Base-by-base conservation (phyloP, 2,888 invertebrate species). In the Laothoe populi region DNA sequence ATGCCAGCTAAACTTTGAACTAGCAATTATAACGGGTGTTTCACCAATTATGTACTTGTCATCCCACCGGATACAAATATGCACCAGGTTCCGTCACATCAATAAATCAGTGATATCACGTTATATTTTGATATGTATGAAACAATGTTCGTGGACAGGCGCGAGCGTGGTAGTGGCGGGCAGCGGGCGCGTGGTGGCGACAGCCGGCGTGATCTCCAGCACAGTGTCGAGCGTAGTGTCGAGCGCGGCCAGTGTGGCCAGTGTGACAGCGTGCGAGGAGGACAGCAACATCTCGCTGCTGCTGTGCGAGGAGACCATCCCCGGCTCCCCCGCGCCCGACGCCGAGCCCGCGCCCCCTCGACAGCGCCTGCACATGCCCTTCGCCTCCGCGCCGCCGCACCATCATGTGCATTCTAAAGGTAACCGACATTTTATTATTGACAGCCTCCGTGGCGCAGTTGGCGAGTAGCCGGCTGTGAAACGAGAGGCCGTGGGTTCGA, bases 231-330 rank as follows among this genome's bases (percentile, higher is more conserved):
- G 26, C 26, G 26, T 2, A 26, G 67, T 42, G 40, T 64, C 62
- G 23, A 26, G 62, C 61, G 61, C 59, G 62, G 60, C 62, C 59
- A 16, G 63, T 23, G 62, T 59, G 4, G 63, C 64, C 31, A 67
- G 62, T n/a, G 69, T 61, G 48, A 75, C 69, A 4, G 77, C 70
- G 7, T 78, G 76, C 13, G 86, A 92, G 70, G 89, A 94, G 44
- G 96, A 96, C 83, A 95, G 95, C 69, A 94, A 95, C 70, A 95
- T 95, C 70, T 96, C 96, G 61, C 88, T 97, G 66, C 83, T 98
- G 70, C 88, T 97, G 11, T 98, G 98, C 83, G 97, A 97, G 82
- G 98, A 98, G 88, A 97, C 97, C 26, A 97, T 98, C 79, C 98
- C 98, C 0, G 96, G 97, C 23, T 97, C 97, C 81, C 98, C 98